Evolutionary conservation across 92 coral and sea anemone genomes (phyloP), one percentile per base, ranked within the genome.

Genomic region (Actinernus sp.): DNA sequence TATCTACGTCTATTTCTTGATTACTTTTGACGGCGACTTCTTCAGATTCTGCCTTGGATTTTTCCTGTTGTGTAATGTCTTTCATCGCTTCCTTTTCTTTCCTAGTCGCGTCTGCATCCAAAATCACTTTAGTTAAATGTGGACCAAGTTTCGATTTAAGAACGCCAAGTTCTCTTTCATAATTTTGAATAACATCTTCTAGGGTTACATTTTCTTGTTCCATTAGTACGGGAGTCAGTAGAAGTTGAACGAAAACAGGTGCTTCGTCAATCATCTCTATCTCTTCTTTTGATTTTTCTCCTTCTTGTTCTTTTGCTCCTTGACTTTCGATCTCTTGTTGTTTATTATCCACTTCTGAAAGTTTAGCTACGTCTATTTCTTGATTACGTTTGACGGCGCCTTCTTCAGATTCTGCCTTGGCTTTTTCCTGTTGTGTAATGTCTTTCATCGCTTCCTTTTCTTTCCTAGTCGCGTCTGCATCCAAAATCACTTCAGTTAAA

Each of bases 121-220:
- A n/a, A n/a, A n/a, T n/a, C 17, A 49, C 41, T 7, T 37, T 34
- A 14, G 58, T 50, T 7, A 68, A 30, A 16, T 68, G 41, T 36
- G 75, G 75, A 19, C 75, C 75, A 3, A 68, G 10, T 30, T 18
- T 39, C 8, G 63, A 51, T 3, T 26, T 54, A 38, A 68, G 39
- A 1, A 23, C 18, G 25, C 53, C 75, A 3, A 68, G 61, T 7
- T 74, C 93, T n/a, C 58, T 63, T 37, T 81, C 85, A 55, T 81
- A 82, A 6, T 53, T 33, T 49, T 47, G 21, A 0, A 87, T 17
- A 9, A 81, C 60, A 3, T 72, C 74, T 46, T 87, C 85, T 10
- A 87, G 44, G 6, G 77, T 34, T 10, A 55, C 53, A 9, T 53
- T 61, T 11, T 63, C 49, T 30, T 40, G 33, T 10, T 59, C 48